Conservation (phyloP, 1,140 invertebrate genomes). For the Mercenaria mercenaria region DNA sequence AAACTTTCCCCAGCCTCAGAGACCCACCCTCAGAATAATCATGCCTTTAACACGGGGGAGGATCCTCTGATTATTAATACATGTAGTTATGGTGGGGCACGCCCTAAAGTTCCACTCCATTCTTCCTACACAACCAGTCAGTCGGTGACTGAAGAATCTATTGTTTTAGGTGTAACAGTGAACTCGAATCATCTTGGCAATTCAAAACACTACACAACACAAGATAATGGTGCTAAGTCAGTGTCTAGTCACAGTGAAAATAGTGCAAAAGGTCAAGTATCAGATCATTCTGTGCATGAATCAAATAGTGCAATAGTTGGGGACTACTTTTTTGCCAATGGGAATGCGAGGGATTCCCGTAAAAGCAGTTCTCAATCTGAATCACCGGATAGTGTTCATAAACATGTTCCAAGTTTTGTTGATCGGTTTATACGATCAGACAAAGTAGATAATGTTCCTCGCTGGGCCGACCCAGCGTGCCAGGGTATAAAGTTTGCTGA, state of each 20-base stretch:
- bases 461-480: conserved; percentile 85
- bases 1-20: conserved; percentile 79
- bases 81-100: conserved; percentile 76
- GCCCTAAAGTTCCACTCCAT: conserved; percentile 72
- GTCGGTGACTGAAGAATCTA: conserved; percentile 3
- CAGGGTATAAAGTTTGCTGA: conserved; percentile 86
- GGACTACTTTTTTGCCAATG: conserved; percentile 58
- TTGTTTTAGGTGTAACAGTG: conserved; percentile 13
- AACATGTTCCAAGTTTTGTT: conserved; percentile 64
- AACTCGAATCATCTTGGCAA: conserved; percentile 32
- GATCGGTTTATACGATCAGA: conserved; percentile 45
- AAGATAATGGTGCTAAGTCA: conserved; percentile 53
- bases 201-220: conserved; percentile 19
- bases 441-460: conserved; percentile 65
- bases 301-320: conserved; percentile 51
- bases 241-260: conserved; percentile 56
- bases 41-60: conserved; percentile 73
- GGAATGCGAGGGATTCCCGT: not conserved
- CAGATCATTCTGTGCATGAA: not conserved
- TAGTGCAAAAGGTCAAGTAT: conserved; percentile 13
- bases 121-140: conserved; percentile 40
- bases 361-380: conserved; percentile 14
- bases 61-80: conserved; percentile 70
- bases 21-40: conserved; percentile 76
- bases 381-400: conserved; percentile 44